phyloP scores from a whole-genome alignment of 2,888 invertebrate genomes.

The Drosophila ezoana region DNA sequence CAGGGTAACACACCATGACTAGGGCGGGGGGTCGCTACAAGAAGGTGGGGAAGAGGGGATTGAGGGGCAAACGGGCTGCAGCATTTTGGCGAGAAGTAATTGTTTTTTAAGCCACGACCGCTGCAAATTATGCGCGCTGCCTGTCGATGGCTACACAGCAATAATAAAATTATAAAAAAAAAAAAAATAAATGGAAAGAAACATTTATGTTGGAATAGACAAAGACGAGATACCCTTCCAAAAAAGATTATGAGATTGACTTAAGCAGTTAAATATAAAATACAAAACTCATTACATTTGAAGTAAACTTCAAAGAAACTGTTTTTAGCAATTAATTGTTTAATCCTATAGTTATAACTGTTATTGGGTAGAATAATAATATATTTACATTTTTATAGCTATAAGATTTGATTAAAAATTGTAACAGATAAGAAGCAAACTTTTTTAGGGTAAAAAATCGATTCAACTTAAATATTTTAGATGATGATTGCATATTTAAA shows the following conservation, averaged over 20 bases:
- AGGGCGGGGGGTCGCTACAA: neutral
- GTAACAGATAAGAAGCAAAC: too few relatives aligned
- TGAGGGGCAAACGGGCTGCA: conserved; percentile 1
- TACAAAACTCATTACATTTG: neutral
- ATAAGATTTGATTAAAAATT: too few relatives aligned
- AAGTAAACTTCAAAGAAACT: neutral
- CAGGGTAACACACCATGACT: conserved; percentile 26
- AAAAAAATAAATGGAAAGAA: neutral
- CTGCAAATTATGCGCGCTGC: conserved; percentile 54
- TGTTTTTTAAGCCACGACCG: conserved; percentile 58
- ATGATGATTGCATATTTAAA: too few relatives aligned
- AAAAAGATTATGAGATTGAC: neutral
- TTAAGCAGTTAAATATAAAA: neutral
- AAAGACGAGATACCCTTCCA: conserved; percentile 22
- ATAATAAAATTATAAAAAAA: conserved; percentile 34
- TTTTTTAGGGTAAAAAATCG: too few relatives aligned
- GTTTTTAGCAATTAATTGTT: too few relatives aligned
- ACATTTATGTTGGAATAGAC: neutral
- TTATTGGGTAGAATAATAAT: too few relatives aligned
- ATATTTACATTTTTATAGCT: too few relatives aligned
- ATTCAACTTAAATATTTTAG: too few relatives aligned
- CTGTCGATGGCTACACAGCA: conserved; percentile 48
- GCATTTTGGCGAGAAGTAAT: conserved; percentile 63
- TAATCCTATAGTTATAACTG: too few relatives aligned
- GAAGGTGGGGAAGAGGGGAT: neutral